These are phyloP conservation scores for Microcebus lehilahytsara DNA, from an alignment of 2,113 vertebrate genomes.

Conservation along the genomic window DNA sequence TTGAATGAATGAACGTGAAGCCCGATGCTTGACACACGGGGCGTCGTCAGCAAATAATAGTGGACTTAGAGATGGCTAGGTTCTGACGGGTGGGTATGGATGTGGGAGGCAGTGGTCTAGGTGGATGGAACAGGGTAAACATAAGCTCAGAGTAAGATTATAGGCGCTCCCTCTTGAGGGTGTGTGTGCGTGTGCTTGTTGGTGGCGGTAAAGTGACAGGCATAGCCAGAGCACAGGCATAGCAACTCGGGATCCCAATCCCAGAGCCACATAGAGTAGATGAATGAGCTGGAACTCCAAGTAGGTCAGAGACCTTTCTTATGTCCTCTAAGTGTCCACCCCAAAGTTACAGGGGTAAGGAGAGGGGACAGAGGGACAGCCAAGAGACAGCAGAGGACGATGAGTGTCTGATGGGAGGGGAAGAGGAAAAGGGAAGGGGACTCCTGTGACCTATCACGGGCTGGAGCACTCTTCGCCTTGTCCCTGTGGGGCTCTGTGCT, in stretches of 20 bases:
- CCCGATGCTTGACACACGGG: neutral
- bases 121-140: neutral
- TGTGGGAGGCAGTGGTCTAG: neutral
- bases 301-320: neutral
- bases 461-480: neutral
- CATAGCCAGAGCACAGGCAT: neutral
- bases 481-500: neutral
- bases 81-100: neutral
- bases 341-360: neutral
- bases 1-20: neutral
- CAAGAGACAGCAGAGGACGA: neutral
- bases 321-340: neutral
- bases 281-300: neutral
- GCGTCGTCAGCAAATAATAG: neutral
- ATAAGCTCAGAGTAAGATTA: neutral
- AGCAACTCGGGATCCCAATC: neutral
- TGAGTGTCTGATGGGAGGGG: neutral
- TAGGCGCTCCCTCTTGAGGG: neutral
- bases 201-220: neutral
- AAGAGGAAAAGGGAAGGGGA: neutral
- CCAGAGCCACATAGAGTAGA: neutral
- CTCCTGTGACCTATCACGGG: fast-evolving
- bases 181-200: neutral
- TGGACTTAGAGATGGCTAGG: neutral
- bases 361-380: no score